A percentile compares a stretch with the other conserved stretches of the same genome.
Conservation (phyloP, 2,797 vertebrate genomes). For the Rachycentron canadum region DNA sequence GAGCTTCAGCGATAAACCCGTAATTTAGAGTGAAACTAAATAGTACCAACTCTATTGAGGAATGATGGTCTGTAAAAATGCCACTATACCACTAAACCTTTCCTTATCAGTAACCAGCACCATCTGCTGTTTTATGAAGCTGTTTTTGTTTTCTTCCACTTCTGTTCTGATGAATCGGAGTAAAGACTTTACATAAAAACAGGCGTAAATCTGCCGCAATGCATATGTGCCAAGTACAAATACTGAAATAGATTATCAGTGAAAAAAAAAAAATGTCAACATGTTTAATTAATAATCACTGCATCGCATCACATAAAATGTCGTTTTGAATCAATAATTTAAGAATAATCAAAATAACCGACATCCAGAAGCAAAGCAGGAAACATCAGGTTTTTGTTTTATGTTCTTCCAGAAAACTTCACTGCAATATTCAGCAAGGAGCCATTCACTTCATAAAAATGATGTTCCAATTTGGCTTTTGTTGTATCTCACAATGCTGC, state of each 20-base stretch:
- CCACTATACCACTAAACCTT: neutral
- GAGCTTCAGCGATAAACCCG: conserved; percentile 36
- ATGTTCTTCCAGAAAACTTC: neutral
- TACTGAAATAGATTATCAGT: neutral
- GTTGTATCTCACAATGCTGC: conserved; percentile 26
- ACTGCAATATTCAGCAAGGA: conserved; percentile 18
- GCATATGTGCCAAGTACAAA: neutral
- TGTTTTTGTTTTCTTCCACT: neutral
- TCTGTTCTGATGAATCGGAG: neutral
- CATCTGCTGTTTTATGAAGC: conserved; percentile 26
- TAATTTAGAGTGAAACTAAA: conserved; percentile 40
- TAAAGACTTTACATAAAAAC: neutral
- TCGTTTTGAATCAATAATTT: neutral
- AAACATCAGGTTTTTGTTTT: neutral
- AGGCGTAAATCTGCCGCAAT: neutral
- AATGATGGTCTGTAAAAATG: conserved; percentile 38
- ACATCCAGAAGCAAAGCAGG: neutral
- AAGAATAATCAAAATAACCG: neutral
- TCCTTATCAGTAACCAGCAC: conserved; percentile 27
- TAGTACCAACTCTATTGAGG: conserved; percentile 12
- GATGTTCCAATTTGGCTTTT: conserved; percentile 38
- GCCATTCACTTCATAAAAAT: conserved; percentile 34
- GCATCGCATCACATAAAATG: neutral
- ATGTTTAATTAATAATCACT: neutral
- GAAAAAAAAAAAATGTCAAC: neutral